These are phyloP conservation scores for Dascillus cervinus DNA, from an alignment of 2,888 invertebrate genomes.

Conservation along the genomic window DNA sequence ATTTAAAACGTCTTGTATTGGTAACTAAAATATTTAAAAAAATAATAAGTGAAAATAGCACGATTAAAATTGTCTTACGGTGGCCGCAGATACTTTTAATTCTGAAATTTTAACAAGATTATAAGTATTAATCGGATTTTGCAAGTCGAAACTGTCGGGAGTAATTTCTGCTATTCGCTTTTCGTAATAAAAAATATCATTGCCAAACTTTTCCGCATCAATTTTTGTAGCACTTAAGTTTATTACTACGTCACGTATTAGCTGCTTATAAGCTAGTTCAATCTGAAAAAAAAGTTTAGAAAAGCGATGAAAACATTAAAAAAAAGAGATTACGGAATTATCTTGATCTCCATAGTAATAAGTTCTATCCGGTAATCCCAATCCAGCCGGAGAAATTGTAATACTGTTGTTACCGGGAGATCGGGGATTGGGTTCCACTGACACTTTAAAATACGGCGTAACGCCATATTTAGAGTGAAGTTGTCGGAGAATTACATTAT, in stretches of 20 bases:
- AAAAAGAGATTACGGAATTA: conserved; percentile 32
- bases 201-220: conserved; percentile 44
- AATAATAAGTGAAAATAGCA: too few relatives aligned
- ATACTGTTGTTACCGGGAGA: conserved; percentile 43
- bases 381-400: conserved; percentile 47
- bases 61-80: conserved; percentile 34
- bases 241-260: conserved; percentile 45
- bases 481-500: conserved; percentile 34
- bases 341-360: conserved; percentile 43
- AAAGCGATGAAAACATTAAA: neutral
- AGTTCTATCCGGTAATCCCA: conserved; percentile 47
- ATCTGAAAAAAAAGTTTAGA: conserved; percentile 33
- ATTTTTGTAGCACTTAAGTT: conserved; percentile 42
- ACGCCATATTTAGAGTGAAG: conserved; percentile 46
- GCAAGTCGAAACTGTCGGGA: conserved; percentile 33
- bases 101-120: conserved; percentile 40
- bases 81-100: conserved; percentile 39
- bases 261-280: conserved; percentile 44
- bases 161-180: conserved; percentile 48
- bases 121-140: conserved; percentile 38
- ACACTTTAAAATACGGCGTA: conserved; percentile 46
- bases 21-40: conserved; percentile 34
- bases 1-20: conserved; percentile 42
- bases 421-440: conserved; percentile 46
- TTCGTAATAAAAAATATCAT: conserved; percentile 49